These are phyloP conservation scores for Apodemus speciosus DNA, from an alignment of 2,113 vertebrate species.

Conservation along the genomic window DNA sequence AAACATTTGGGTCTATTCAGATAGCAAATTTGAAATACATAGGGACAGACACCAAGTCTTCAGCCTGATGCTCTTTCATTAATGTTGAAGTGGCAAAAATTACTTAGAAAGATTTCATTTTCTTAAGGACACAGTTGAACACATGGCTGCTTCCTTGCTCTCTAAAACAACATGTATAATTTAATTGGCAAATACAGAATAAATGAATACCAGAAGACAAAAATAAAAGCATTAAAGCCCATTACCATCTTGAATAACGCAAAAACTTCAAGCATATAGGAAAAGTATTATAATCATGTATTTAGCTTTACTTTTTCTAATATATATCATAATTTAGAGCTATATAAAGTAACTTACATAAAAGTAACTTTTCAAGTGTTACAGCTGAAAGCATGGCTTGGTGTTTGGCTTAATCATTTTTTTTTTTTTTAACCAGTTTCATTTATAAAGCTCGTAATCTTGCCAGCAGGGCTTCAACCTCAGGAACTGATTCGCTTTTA, in stretches of 20 bases:
- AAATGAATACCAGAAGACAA: conserved; percentile 45
- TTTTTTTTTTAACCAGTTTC: conserved; percentile 43
- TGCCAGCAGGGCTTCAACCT: conserved; percentile 95
- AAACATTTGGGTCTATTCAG: conserved; percentile 47
- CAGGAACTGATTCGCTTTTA: conserved; percentile 87
- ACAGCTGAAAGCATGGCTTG: conserved; percentile 65
- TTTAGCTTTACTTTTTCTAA: conserved; percentile 71
- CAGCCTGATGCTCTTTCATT: conserved; percentile 55
- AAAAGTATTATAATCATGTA: conserved; percentile 60
- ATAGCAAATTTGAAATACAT: conserved; percentile 34
- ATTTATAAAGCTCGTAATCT: conserved; percentile 93
- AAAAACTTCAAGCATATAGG: conserved; percentile 57
- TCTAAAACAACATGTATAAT: conserved; percentile 66
- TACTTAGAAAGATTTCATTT: conserved; percentile 67
- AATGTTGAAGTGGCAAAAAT: conserved; percentile 51
- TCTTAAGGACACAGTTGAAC: conserved; percentile 71
- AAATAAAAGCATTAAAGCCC: conserved; percentile 54
- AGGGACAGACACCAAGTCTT: conserved; percentile 6
- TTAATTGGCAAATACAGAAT: conserved; percentile 58
- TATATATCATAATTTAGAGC: conserved; percentile 70
- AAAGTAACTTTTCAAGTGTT: conserved; percentile 73
- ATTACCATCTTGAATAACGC: conserved; percentile 63
- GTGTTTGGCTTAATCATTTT: conserved; percentile 75
- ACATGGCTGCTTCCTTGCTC: conserved; percentile 55
- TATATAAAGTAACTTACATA: conserved; percentile 66